phyloP scores from a whole-genome alignment of 2,113 vertebrate genomes.

The Paradoxurus hermaphroditus region DNA sequence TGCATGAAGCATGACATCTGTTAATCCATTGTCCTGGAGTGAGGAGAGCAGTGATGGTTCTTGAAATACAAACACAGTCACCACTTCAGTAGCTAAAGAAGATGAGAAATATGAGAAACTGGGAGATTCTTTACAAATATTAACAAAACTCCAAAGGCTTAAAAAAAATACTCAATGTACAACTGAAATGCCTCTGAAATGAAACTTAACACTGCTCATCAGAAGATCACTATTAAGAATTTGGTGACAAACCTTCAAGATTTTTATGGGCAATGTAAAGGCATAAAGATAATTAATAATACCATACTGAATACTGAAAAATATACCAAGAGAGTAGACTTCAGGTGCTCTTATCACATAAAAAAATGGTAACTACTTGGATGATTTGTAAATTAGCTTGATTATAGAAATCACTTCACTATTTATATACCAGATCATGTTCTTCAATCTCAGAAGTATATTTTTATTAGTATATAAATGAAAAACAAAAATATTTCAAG shows the following conservation, averaged over 20 bases:
- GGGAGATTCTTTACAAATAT: neutral
- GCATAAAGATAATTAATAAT: neutral
- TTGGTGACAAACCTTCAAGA: neutral
- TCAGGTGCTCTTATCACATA: neutral
- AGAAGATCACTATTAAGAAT: constrained; percentile 30
- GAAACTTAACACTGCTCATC: neutral
- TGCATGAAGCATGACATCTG: constrained; percentile 96
- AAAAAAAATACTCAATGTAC: neutral
- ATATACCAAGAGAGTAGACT: neutral
- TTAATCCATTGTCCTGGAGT: constrained; percentile 95
- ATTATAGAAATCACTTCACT: neutral
- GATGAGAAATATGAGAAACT: neutral
- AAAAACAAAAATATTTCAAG: neutral
- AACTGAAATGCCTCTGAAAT: constrained; percentile 6
- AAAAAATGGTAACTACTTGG: neutral
- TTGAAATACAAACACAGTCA: constrained; percentile 98
- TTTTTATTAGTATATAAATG: neutral
- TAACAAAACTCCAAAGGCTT: neutral
- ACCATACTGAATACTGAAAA: neutral
- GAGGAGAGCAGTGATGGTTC: constrained; percentile 96
- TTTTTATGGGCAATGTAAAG: neutral
- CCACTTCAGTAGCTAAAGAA: constrained; percentile 93
- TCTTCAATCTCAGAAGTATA: neutral
- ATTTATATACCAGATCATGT: neutral
- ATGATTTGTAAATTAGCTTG: neutral